Evolutionary conservation across 2,888 invertebrate genomes (phyloP).

Genomic region (Tachina fera): DNA sequence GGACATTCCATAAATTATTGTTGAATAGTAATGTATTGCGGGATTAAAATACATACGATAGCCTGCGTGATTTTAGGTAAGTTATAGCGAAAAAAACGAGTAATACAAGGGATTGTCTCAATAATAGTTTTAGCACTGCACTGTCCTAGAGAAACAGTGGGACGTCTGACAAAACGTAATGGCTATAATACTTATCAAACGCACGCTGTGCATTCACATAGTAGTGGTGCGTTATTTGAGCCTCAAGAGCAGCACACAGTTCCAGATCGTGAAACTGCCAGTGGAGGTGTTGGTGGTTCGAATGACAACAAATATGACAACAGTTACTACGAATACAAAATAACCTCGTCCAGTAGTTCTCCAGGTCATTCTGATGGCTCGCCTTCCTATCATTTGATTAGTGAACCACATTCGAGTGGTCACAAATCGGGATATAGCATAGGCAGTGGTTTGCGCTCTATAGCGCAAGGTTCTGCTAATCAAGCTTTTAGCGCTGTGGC

Average conservation of each 20-base stretch:
- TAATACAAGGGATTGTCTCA: conserved; percentile 4
- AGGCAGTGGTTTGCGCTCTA: conserved; percentile 89
- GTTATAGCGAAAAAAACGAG: conserved; percentile 3
- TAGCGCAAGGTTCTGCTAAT: conserved; percentile 89
- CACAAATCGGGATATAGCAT: conserved; percentile 79
- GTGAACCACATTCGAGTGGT: conserved; percentile 56
- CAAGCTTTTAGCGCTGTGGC: conserved; percentile 89
- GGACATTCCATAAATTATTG: conserved; percentile 71
- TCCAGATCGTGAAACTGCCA: conserved; percentile 70
- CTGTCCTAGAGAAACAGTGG: conserved; percentile 71
- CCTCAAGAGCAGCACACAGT: conserved; percentile 68
- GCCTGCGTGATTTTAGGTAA: conserved; percentile 71
- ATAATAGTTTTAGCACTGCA: conserved; percentile 65
- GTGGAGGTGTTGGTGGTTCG: conserved; percentile 49
- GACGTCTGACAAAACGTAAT: conserved; percentile 78
- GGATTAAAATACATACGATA: conserved; percentile 62
- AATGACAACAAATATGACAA: conserved; percentile 62
- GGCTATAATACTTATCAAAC: conserved; percentile 76
- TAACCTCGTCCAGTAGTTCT: conserved; percentile 31
- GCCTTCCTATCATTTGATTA: conserved; percentile 51
- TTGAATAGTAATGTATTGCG: conserved; percentile 71
- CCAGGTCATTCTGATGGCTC: conserved; percentile 5
- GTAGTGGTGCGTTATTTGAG: conserved; percentile 57
- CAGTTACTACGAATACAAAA: conserved; percentile 71
- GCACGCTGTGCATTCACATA: conserved; percentile 72